These are phyloP conservation scores for Mantis religiosa DNA, from an alignment of 2,888 invertebrate genomes.

Conservation along the genomic window DNA sequence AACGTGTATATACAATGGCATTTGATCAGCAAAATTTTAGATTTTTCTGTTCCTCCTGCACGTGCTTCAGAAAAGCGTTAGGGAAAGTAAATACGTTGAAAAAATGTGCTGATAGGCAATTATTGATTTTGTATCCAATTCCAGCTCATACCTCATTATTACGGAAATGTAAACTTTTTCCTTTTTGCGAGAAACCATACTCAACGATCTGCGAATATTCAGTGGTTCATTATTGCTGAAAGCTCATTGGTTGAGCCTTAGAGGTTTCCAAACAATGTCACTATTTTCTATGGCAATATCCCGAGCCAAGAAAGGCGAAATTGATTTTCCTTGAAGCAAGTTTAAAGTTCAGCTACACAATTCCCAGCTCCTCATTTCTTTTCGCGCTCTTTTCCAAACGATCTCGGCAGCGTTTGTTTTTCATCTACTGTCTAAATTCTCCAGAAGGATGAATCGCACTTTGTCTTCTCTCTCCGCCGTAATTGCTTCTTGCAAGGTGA, in stretches of 20 bases:
- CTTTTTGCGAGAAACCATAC: too few relatives aligned
- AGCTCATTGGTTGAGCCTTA: neutral
- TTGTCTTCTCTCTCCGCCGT: neutral
- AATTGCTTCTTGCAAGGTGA: constrained; percentile 5
- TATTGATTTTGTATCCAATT: too few relatives aligned
- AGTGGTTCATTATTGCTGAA: neutral
- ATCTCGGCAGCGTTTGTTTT: neutral
- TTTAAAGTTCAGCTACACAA: neutral
- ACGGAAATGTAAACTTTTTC: too few relatives aligned
- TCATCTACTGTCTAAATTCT: neutral
- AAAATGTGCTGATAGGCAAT: too few relatives aligned
- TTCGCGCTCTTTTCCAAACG: neutral
- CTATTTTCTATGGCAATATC: neutral
- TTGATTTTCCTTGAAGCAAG: neutral
- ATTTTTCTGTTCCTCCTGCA: too few relatives aligned
- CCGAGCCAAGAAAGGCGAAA: neutral
- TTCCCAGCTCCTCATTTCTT: neutral
- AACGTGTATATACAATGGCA: too few relatives aligned
- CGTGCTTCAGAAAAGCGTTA: too few relatives aligned
- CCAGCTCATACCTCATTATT: too few relatives aligned
- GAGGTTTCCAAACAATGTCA: neutral
- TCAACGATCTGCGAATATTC: too few relatives aligned
- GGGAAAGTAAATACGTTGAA: too few relatives aligned
- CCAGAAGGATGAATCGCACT: neutral
- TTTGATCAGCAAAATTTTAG: too few relatives aligned